These are phyloP conservation scores for Elysia crispata DNA, from an alignment of 2,888 invertebrate genomes.

Conservation along the genomic window DNA sequence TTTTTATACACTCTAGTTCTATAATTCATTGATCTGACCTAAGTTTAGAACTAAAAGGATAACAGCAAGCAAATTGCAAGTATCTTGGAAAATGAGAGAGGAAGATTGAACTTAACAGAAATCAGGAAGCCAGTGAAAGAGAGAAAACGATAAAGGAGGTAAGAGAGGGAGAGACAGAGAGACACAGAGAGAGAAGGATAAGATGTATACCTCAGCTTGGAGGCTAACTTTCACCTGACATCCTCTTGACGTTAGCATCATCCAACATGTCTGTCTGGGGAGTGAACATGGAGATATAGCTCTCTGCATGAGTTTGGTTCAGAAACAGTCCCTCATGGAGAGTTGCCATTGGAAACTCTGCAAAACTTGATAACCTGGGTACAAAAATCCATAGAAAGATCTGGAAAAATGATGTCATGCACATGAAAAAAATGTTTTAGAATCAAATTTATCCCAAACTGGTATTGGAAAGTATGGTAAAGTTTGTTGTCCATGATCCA, in stretches of 20 bases:
- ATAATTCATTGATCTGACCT: no score
- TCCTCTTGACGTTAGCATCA: constrained; percentile 49
- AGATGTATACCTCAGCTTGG: no score
- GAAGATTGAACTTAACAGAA: neutral
- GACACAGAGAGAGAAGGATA: neutral
- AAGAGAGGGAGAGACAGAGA: neutral
- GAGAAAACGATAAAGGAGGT: neutral
- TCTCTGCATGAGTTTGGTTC: constrained; percentile 67
- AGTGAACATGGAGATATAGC: constrained; percentile 67
- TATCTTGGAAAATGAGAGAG: neutral
- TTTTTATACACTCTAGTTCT: no score
- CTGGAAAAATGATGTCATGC: no score
- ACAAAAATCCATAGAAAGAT: neutral
- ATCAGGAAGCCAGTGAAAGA: neutral
- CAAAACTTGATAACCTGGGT: constrained; percentile 66
- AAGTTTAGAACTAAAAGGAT: no score
- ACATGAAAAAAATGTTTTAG: no score
- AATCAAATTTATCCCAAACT: no score
- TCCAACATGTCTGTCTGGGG: constrained; percentile 61
- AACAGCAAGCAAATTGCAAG: neutral
- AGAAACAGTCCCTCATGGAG: constrained; percentile 72
- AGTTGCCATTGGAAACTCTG: constrained; percentile 69
- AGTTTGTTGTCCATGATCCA: no score
- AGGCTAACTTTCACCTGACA: constrained; percentile 51
- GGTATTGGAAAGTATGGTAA: no score